Percentiles rank a stretch among this genome's conserved stretches.
Evolutionary conservation across 2,797 vertebrate genomes (phyloP).

Genomic region (Lindbergichthys nudifrons): DNA sequence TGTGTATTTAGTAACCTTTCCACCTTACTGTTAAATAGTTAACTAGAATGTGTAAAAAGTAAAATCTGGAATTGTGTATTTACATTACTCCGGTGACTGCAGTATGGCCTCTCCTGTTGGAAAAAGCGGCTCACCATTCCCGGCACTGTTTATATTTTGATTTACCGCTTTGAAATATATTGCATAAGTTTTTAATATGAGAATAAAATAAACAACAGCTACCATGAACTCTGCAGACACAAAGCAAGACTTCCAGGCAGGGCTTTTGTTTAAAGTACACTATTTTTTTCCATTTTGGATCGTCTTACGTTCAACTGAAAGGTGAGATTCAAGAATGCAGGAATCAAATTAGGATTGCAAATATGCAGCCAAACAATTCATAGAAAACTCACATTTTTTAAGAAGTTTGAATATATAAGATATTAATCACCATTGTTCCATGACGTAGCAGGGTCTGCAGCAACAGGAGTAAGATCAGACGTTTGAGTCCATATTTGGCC

Average conservation of each 20-base stretch:
- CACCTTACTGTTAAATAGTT: not conserved
- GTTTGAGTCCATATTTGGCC: slow-evolving; percentile 53
- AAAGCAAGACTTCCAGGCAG: slow-evolving; percentile 35
- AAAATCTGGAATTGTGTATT: not conserved
- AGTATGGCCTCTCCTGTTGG: not conserved
- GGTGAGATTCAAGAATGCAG: slow-evolving; percentile 2
- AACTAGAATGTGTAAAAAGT: not conserved
- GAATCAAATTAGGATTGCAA: slow-evolving; percentile 11
- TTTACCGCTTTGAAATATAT: slow-evolving; percentile 38
- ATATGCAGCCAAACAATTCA: not conserved
- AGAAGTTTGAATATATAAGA: slow-evolving; percentile 20
- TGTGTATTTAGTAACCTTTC: not conserved
- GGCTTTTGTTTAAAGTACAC: slow-evolving; percentile 26
- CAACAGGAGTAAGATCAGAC: slow-evolving; percentile 6
- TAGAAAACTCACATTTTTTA: slow-evolving; percentile 2
- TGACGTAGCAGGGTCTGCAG: slow-evolving; percentile 9
- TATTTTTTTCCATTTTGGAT: slow-evolving; percentile 22
- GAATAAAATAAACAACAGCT: slow-evolving; percentile 24
- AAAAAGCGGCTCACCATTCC: slow-evolving; percentile 8
- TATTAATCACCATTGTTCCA: slow-evolving; percentile 27
- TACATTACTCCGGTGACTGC: not conserved
- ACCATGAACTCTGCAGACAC: slow-evolving; percentile 14
- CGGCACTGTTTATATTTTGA: slow-evolving; percentile 24
- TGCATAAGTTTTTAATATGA: slow-evolving; percentile 18
- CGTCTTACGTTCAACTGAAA: not conserved